A percentile compares a stretch with the other conserved stretches of the same genome.
Conservation (phyloP, 2,113 vertebrate species). For the Echinops telfairi region DNA sequence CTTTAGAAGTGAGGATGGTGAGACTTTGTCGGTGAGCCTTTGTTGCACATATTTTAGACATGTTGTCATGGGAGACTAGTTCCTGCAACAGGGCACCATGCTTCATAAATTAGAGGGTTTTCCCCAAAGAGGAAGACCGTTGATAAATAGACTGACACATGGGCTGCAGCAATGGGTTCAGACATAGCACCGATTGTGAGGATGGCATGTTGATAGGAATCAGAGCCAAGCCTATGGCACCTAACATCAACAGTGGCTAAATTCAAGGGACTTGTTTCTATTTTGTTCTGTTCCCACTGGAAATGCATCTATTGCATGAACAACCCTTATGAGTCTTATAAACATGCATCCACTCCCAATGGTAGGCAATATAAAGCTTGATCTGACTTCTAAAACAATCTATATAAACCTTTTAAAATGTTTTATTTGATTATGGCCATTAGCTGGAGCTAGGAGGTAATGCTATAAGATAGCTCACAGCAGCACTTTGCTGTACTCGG, state of each 20-base stretch:
- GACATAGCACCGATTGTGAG: background rate
- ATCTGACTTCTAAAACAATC: constrained; percentile 88
- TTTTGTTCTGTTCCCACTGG: constrained; percentile 83
- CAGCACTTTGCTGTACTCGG: constrained; percentile 83
- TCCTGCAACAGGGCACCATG: background rate
- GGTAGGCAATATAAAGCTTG: constrained; percentile 86
- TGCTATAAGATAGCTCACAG: constrained; percentile 85
- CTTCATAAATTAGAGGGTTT: no score
- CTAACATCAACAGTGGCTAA: constrained; percentile 72
- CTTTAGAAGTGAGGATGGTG: background rate
- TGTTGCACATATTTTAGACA: background rate
- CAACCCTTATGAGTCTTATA: constrained; percentile 83
- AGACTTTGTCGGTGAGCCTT: background rate
- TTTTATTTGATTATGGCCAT: constrained; percentile 89
- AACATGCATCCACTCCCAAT: constrained; percentile 82
- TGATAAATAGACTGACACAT: no score
- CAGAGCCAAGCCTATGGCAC: background rate
- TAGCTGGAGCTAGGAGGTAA: constrained; percentile 87
- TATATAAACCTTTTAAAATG: constrained; percentile 88
- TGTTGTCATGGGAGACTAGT: background rate
- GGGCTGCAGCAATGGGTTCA: background rate
- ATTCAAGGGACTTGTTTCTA: constrained; percentile 82
- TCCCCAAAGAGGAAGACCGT: no score
- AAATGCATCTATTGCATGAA: constrained; percentile 86
- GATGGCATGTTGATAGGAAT: background rate